Base-by-base conservation (phyloP, 2,113 vertebrate species). In the Grammomys surdaster region DNA sequence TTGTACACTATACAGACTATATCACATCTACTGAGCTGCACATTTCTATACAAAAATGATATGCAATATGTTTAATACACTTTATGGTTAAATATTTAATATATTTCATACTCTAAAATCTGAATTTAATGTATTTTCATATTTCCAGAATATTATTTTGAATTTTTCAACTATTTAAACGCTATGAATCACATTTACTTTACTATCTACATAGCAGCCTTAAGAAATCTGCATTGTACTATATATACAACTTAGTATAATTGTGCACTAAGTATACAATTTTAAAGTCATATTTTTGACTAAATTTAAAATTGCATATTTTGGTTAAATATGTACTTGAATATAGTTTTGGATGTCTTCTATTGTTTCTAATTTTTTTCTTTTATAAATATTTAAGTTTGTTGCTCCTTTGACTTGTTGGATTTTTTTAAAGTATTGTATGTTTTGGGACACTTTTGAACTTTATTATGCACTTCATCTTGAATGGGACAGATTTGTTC, bases 291-390 rank as follows among this genome's bases (percentile, higher is more conserved):
- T 48, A 43, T 28, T 51, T 40, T 51, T 48, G 2, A 80, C 51
- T n/a, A 81, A 13, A 81, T 56, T 56, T 7, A 81, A 5, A 56
- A 7, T n/a, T 81, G 51, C 22, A 12, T 73, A 40, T 22, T 73
- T 20, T 36, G 33, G 22, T 2, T 16, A n/a, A 84, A 43, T 63
- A 33, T 33, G 31, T 28, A 85, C 11, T 31, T 85, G 46, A 33
- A 31, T 85, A 85, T 65, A 67, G 11, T 46, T 86, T 94, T 81
- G 1, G 54, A 51, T 70, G 84, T 89, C 10, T 8, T 43, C 7
- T 81, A 72, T 87, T 58, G 72, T 87, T 88, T 95, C 1, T 65
- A 86, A 80, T 13, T 81, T 91, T 91, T 10, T 90, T 89, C 17
- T 80, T 12, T 2, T 14, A 4, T 40, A 93, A 78, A 92, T 17